Percentiles rank a stretch among this genome's conserved stretches.
Evolutionary conservation across 2,888 invertebrate species (phyloP).

Genomic region (Lumbricus terrestris): DNA sequence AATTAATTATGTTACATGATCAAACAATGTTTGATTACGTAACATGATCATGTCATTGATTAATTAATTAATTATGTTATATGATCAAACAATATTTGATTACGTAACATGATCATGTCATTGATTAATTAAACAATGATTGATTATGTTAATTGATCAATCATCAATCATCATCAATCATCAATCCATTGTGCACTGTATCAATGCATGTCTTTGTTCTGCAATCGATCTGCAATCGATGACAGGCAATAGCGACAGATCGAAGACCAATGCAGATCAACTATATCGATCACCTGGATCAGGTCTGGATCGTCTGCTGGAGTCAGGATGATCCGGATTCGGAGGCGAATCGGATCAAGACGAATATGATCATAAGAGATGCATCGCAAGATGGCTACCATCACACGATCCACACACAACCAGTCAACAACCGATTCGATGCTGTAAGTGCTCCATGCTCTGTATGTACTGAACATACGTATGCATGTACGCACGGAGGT

Average conservation of each 20-base stretch:
- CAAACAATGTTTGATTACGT: too few species aligned
- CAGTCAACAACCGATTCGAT: slow-evolving; percentile 75
- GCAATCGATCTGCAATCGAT: not conserved
- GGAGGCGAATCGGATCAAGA: slow-evolving; percentile 58
- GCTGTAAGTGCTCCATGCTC: slow-evolving; percentile 61
- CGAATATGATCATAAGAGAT: slow-evolving; percentile 72
- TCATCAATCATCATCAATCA: too few species aligned
- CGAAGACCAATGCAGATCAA: slow-evolving; percentile 71
- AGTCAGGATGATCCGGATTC: not conserved
- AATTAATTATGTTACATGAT: too few species aligned
- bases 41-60: too few species aligned
- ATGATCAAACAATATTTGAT: too few species aligned
- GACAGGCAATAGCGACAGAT: slow-evolving; percentile 71
- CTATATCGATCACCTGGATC: slow-evolving; percentile 72
- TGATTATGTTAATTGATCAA: too few species aligned
- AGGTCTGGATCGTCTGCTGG: slow-evolving; percentile 67
- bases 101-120: too few species aligned
- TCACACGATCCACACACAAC: slow-evolving; percentile 66
- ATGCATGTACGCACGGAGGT: not conserved
- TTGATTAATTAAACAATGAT: too few species aligned
- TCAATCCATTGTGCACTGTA: too few species aligned
- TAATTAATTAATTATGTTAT: too few species aligned
- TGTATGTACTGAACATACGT: not conserved
- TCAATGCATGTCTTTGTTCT: not conserved
- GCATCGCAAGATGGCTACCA: slow-evolving; percentile 73